phyloP scores from a whole-genome alignment of 2,888 invertebrate species.

The Erebia palarica region DNA sequence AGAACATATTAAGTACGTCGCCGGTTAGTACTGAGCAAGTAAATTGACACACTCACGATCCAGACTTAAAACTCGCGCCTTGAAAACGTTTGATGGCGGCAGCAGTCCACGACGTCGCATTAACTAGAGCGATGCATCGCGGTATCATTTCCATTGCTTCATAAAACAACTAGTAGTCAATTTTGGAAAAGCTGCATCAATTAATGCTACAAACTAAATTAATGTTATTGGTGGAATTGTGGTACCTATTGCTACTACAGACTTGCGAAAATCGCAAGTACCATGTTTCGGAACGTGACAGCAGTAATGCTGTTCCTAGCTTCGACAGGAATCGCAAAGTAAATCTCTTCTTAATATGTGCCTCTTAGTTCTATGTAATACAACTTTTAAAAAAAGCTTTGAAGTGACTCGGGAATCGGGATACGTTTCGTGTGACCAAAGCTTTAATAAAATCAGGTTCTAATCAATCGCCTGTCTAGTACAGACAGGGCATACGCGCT shows the following conservation, averaged over 20 bases:
- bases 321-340: too few species aligned
- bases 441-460: not conserved
- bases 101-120: not conserved
- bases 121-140: not conserved
- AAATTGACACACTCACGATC: too few species aligned
- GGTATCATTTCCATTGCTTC: too few species aligned
- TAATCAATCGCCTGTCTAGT: constrained; percentile 31
- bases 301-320: not conserved
- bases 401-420: not conserved
- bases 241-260: too few species aligned
- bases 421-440: not conserved
- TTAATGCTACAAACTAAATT: too few species aligned
- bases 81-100: not conserved
- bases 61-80: not conserved
- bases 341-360: too few species aligned
- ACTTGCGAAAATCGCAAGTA: too few species aligned
- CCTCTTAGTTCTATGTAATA: not conserved
- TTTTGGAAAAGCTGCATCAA: too few species aligned
- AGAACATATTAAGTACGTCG: not conserved
- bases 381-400: not conserved
- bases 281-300: too few species aligned
- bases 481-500: constrained; percentile 12
- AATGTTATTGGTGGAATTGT: too few species aligned
- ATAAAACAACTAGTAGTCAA: not conserved
- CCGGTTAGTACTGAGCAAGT: not conserved